A percentile compares a stretch with the other conserved stretches of the same genome.
Conservation (phyloP, 2,888 invertebrate species). For the Oscheius onirici region DNA sequence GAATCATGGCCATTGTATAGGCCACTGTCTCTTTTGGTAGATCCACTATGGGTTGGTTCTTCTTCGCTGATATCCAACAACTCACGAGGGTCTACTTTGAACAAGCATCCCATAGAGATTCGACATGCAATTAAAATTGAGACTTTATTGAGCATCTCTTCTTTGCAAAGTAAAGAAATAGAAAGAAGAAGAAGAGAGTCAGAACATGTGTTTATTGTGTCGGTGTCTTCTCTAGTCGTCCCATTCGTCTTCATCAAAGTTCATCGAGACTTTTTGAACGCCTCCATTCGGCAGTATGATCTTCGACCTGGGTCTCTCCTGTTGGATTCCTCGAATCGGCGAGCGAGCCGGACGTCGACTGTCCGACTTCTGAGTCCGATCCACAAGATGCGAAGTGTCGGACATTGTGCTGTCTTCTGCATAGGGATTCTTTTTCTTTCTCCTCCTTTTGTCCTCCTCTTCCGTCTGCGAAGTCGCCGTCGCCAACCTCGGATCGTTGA, state of each 20-base stretch:
- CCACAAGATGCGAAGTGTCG: neutral
- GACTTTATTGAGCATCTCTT: too few species aligned
- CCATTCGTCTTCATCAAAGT: constrained; percentile 19
- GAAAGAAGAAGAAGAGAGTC: neutral
- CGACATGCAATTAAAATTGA: too few species aligned
- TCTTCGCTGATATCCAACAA: too few species aligned
- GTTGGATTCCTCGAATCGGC: constrained; percentile 12
- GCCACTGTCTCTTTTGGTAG: too few species aligned
- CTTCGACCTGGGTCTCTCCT: neutral
- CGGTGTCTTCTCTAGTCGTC: neutral
- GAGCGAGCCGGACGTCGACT: neutral
- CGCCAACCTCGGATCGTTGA: neutral
- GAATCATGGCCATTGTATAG: too few species aligned
- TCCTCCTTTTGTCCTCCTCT: neutral
- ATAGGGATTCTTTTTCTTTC: neutral
- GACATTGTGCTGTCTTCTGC: neutral
- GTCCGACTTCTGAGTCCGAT: constrained; percentile 1
- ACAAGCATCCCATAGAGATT: too few species aligned
- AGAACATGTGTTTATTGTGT: neutral
- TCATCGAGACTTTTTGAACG: constrained; percentile 18
- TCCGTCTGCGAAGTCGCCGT: neutral
- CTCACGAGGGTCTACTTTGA: too few species aligned
- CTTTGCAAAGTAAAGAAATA: too few species aligned
- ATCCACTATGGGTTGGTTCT: too few species aligned
- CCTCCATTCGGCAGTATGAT: constrained; percentile 11